These are phyloP conservation scores for Apodemia zela DNA, from an alignment of 2,888 invertebrate species.

Conservation along the genomic window DNA sequence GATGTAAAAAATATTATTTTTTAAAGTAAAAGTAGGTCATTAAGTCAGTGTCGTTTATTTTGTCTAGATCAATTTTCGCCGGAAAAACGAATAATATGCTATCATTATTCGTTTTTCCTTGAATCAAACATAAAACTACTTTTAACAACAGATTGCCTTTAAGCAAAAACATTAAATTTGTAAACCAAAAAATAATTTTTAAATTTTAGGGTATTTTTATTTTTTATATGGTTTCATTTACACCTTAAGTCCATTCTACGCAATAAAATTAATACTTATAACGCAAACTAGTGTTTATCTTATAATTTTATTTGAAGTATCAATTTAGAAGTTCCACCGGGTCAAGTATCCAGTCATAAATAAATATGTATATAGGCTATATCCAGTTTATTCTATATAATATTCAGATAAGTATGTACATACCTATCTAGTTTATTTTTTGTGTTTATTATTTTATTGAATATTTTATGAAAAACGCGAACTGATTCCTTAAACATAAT, in stretches of 20 bases:
- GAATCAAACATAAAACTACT: neutral
- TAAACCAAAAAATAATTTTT: neutral
- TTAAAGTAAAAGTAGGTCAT: conserved; percentile 54
- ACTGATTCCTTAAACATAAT: too few relatives aligned
- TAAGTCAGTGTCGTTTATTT: neutral
- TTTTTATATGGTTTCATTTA: neutral
- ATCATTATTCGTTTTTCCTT: neutral
- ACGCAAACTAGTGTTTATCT: neutral
- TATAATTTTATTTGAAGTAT: neutral
- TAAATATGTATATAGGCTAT: too few relatives aligned
- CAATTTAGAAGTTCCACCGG: neutral
- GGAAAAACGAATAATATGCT: neutral
- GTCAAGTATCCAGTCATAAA: neutral
- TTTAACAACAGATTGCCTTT: neutral
- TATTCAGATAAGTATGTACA: too few relatives aligned
- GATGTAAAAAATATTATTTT: conserved; percentile 44
- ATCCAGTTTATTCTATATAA: too few relatives aligned
- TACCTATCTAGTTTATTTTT: too few relatives aligned
- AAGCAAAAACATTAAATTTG: neutral
- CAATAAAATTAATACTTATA: neutral
- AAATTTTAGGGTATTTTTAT: neutral
- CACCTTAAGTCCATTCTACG: neutral
- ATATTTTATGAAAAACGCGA: too few relatives aligned
- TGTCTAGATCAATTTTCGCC: neutral
- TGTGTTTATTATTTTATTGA: too few relatives aligned